phyloP scores from a whole-genome alignment of 2,797 vertebrate genomes.

The Melanotaenia trifasciata region DNA sequence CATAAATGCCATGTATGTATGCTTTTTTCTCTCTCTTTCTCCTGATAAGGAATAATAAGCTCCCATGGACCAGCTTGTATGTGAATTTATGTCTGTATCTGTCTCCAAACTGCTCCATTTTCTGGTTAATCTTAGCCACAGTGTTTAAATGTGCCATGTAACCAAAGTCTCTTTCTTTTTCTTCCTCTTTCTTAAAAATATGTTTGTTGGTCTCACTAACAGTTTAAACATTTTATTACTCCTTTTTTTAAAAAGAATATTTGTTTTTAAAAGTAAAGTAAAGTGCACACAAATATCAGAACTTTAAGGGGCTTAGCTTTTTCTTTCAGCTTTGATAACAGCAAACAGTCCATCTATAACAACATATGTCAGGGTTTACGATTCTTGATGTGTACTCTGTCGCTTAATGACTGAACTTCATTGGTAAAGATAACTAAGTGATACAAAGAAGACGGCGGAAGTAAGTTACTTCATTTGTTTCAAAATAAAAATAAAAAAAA shows the following conservation, averaged over 20 bases:
- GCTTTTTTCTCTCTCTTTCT: too few species aligned
- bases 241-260: not conserved
- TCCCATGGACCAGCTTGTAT: too few species aligned
- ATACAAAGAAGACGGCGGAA: conserved; percentile 7
- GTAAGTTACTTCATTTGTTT: not conserved
- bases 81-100: too few species aligned
- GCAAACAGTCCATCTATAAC: too few species aligned
- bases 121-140: not conserved
- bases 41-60: too few species aligned
- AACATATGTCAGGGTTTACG: not conserved
- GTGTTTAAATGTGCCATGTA: not conserved
- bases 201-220: not conserved
- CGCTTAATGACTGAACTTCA: not conserved
- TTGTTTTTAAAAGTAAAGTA: not conserved
- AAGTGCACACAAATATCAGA: not conserved
- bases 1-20: too few species aligned
- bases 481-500: too few species aligned
- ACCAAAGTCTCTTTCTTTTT: not conserved
- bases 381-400: not conserved
- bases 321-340: not conserved
- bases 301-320: not conserved
- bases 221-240: not conserved
- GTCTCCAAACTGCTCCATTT: too few species aligned
- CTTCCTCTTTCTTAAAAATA: not conserved
- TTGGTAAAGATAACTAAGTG: conserved; percentile 6